phyloP scores from a whole-genome alignment of 2,888 invertebrate genomes.

The Mythimna lalbum region DNA sequence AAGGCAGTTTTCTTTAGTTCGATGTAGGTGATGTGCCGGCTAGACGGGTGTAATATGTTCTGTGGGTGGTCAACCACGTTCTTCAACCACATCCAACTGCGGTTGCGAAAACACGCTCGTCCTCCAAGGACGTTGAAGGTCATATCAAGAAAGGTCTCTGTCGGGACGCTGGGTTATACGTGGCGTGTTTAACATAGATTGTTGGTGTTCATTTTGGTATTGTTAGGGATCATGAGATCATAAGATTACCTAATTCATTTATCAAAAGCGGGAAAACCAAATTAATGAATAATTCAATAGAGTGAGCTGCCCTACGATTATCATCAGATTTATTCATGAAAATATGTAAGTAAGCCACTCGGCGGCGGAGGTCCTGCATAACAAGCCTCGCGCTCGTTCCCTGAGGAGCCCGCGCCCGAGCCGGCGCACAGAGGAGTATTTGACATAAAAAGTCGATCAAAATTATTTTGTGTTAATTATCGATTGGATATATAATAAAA shows the following conservation, averaged over 20 bases:
- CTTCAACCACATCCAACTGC: not conserved
- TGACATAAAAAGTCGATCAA: too few relatives aligned
- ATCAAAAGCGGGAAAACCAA: conserved; percentile 5
- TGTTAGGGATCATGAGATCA: not conserved
- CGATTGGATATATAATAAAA: too few relatives aligned
- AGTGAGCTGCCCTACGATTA: conserved; percentile 12
- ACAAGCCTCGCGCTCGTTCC: not conserved
- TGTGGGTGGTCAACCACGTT: not conserved
- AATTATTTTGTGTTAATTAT: too few relatives aligned
- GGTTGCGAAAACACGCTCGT: not conserved
- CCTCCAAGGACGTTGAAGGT: too few relatives aligned
- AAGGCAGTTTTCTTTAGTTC: too few relatives aligned
- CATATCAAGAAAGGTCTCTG: too few relatives aligned
- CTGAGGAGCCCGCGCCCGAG: not conserved
- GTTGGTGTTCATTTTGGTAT: not conserved
- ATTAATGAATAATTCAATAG: conserved; percentile 12
- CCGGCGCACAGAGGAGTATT: too few relatives aligned
- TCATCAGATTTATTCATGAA: conserved; percentile 12
- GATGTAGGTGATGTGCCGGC: too few relatives aligned
- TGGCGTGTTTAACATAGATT: not conserved
- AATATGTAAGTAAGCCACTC: not conserved
- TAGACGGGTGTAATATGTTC: too few relatives aligned
- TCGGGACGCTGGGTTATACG: too few relatives aligned
- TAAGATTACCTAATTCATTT: conserved; percentile 2
- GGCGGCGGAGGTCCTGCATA: conserved; percentile 3